Evolutionary conservation across 2,113 vertebrate species (phyloP), one percentile per base, ranked within the genome.

Genomic region (Aldabrachelys gigantea): DNA sequence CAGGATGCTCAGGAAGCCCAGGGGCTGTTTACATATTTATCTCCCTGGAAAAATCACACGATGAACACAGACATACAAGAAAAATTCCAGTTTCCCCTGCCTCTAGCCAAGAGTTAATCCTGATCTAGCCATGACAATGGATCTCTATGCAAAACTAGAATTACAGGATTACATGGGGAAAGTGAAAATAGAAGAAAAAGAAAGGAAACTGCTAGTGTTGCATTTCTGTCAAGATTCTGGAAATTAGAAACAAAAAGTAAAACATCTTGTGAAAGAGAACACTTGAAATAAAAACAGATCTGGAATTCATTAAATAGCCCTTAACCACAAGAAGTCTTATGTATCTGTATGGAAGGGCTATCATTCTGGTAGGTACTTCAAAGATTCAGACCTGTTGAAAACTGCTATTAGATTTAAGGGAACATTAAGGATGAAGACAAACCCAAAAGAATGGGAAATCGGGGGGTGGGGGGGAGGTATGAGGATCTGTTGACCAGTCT

Each of bases 221-320:
- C 12, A 35, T 57, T 24, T n/a, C 22, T 17, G 19, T 59, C 88
- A 94, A 90, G 49, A 8, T 17, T 16, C 27, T 57, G n/a, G 21
- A 75, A 72, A n/a, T 56, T 13, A 90, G 80, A 35, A 3, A 29
- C 59, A 35, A 62, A 19, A 65, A 65, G 27, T 65, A 35, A 65
- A 65, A 0, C 47, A 5, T 72, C 69, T 92, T 91, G 9, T 21
- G 0, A 19, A 85, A 84, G 4, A 54, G 38, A 94, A 89, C 9
- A 79, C 49, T 92, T 49, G 86, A 93, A 93, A 52, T 41, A 41
- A 83, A 90, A 90, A 47, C 86, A 89, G 80, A 80, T 83, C 69
- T 90, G 82, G 82, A 92, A 86, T 89, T 93, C n/a, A 59, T 95
- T 85, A 90, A 35, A 59, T 3, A 85, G 50, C 49, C 96, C 90